A percentile compares a stretch with the other conserved stretches of the same genome.
Evolutionary conservation across 92 coral and sea anemone genomes (phyloP).

Genomic region (Porites divaricata): DNA sequence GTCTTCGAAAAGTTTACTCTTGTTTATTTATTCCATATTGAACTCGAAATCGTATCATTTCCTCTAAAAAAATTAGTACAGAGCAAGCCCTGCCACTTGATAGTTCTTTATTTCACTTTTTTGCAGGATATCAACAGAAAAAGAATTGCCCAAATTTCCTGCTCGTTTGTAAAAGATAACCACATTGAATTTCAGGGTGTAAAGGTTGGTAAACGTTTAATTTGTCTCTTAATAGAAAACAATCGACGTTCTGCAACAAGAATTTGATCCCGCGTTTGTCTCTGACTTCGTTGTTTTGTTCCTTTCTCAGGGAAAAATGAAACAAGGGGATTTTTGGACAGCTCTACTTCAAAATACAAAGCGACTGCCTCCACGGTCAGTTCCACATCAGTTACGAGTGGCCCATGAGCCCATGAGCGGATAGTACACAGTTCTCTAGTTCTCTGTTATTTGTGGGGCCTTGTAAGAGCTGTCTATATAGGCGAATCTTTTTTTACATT

Average conservation of each 20-base stretch:
- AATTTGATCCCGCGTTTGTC: neutral
- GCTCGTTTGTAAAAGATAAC: constrained; percentile 66
- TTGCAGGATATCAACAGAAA: constrained; percentile 81
- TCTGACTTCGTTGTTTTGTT: neutral
- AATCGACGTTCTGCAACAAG: neutral
- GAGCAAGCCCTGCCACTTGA: neutral
- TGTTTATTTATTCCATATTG: too few relatives aligned
- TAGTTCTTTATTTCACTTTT: neutral
- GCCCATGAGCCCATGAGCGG: too few relatives aligned
- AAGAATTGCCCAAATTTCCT: constrained; percentile 87
- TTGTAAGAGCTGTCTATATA: too few relatives aligned
- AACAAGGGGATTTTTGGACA: constrained; percentile 68
- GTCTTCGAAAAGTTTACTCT: too few relatives aligned
- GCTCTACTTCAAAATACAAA: constrained; percentile 41
- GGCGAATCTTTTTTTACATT: too few relatives aligned
- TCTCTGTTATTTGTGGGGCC: too few relatives aligned
- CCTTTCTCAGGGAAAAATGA: constrained; percentile 46
- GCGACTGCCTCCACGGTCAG: constrained; percentile 48
- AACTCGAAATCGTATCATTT: too few relatives aligned
- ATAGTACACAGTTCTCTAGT: too few relatives aligned
- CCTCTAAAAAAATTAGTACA: neutral
- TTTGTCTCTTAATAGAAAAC: neutral
- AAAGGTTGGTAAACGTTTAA: constrained; percentile 37
- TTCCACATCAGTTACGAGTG: too few relatives aligned
- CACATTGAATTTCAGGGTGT: constrained; percentile 64